Evolutionary conservation across 2,797 vertebrate genomes (phyloP).

Genomic region (Halcyon smyrnensis): DNA sequence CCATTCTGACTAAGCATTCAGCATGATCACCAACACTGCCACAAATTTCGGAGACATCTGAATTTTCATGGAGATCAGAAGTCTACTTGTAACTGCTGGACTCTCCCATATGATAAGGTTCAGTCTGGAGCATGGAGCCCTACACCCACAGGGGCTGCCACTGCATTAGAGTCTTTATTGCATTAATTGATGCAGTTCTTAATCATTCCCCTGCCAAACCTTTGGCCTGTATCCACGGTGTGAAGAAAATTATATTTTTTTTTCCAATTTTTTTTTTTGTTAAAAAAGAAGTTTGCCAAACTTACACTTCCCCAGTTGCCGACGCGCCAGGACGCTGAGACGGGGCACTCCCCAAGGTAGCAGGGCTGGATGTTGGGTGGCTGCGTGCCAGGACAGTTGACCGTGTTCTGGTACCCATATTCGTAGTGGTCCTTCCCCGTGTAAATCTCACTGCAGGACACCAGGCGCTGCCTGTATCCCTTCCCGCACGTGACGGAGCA

Average conservation of each 20-base stretch:
- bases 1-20: not conserved
- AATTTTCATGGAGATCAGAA: not conserved
- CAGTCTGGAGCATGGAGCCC: not conserved
- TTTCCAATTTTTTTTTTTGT: not conserved
- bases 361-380: conserved; percentile 89
- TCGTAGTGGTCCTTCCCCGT: conserved; percentile 92
- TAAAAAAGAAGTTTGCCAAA: not conserved
- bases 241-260: no score
- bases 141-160: not conserved
- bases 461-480: conserved; percentile 91
- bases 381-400: conserved; percentile 88
- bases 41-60: not conserved
- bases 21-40: not conserved
- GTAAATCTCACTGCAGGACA: conserved; percentile 96
- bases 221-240: fast-evolving
- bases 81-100: not conserved
- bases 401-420: conserved; percentile 89
- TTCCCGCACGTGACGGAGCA: conserved; percentile 93
- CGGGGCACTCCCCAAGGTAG: conserved; percentile 82
- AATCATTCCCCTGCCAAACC: not conserved
- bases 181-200: not conserved
- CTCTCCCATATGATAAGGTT: fast-evolving
- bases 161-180: not conserved
- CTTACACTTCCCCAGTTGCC: conserved; percentile 94
- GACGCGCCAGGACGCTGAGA: conserved; percentile 86